Conservation (phyloP, 1,140 invertebrate genomes). For the Diorhabda carinulata region DNA sequence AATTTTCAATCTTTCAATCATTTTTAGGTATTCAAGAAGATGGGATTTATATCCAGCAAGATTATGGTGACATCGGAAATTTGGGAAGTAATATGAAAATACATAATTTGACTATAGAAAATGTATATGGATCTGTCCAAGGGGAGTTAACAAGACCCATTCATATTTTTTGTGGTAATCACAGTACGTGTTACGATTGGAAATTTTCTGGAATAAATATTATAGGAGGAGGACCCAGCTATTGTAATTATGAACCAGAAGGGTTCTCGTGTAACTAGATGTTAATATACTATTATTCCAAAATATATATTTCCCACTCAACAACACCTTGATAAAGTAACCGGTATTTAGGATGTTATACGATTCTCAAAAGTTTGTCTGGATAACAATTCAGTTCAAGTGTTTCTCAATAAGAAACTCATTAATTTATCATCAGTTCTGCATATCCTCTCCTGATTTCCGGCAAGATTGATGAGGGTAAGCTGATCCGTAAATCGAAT, state of each 20-base stretch:
- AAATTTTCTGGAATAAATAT: background rate
- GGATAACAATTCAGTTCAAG: too few relatives aligned
- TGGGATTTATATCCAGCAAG: background rate
- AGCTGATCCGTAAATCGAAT: too few relatives aligned
- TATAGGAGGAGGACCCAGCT: background rate
- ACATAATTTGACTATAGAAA: background rate
- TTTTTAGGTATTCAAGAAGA: background rate
- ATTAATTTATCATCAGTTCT: too few relatives aligned
- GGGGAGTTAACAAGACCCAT: background rate
- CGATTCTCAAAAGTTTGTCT: too few relatives aligned
- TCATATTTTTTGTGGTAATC: background rate
- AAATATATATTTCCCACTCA: too few relatives aligned
- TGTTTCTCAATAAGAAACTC: too few relatives aligned
- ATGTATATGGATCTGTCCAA: background rate
- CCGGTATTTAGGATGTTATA: too few relatives aligned
- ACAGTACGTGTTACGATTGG: background rate
- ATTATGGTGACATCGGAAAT: background rate
- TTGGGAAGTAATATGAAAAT: background rate
- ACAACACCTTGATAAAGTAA: too few relatives aligned
- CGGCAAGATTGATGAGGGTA: too few relatives aligned
- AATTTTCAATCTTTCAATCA: too few relatives aligned
- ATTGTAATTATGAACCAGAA: background rate
- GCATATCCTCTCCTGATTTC: too few relatives aligned
- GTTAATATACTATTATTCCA: too few relatives aligned
- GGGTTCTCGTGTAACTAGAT: background rate